These are phyloP conservation scores for Lysandra coridon DNA, from an alignment of 2,888 invertebrate genomes.

Conservation along the genomic window DNA sequence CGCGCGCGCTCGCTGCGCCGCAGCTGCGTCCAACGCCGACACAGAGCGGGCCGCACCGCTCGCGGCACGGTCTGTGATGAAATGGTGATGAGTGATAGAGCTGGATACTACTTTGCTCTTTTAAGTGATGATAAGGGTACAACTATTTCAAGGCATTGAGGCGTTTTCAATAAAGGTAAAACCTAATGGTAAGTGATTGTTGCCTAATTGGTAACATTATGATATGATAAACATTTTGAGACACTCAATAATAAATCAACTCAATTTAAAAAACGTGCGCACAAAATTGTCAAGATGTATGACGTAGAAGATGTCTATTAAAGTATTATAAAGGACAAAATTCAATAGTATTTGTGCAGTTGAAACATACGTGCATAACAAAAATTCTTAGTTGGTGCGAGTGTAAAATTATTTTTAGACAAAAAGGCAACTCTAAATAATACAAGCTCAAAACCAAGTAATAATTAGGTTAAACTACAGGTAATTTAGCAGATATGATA, in stretches of 20 bases:
- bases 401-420: not conserved
- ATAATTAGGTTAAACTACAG: no score
- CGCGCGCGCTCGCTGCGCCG: slow-evolving; percentile 92
- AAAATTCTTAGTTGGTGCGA: not conserved
- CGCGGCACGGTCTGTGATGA: slow-evolving; percentile 37
- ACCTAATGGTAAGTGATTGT: not conserved
- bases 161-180: not conserved
- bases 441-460: no score
- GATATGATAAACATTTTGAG: no score
- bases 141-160: not conserved
- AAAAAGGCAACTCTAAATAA: no score
- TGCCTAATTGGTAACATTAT: not conserved
- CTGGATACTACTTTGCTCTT: slow-evolving; percentile 11
- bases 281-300: no score
- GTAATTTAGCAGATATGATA: not conserved
- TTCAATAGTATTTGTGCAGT: not conserved
- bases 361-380: not conserved
- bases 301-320: not conserved
- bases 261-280: no score
- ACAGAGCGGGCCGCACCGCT: slow-evolving; percentile 84
- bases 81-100: slow-evolving; percentile 24
- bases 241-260: no score
- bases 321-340: not conserved
- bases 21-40: slow-evolving; percentile 96
- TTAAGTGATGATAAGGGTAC: not conserved